phyloP scores from a whole-genome alignment of 1,140 invertebrate species.

The Platorchestia sp. region DNA sequence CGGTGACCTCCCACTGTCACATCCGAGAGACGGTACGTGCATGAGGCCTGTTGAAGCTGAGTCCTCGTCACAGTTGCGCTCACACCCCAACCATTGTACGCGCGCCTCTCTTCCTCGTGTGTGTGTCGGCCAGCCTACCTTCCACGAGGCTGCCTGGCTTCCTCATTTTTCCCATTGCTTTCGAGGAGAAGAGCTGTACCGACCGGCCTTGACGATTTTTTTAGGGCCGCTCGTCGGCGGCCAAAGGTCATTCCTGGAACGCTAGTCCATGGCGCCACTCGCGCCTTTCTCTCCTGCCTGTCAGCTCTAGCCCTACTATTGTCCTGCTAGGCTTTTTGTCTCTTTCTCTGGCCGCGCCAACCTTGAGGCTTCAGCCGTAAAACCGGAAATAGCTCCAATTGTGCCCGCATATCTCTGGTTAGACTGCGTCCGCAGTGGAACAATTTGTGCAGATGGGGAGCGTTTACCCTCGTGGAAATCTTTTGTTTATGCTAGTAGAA shows the following conservation, averaged over 20 bases:
- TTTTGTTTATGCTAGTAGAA: not conserved
- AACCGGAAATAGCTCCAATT: constrained; percentile 30
- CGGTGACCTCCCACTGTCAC: not conserved
- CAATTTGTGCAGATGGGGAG: not conserved
- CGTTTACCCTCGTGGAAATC: not conserved
- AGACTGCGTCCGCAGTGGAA: not conserved
- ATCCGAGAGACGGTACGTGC: not conserved
- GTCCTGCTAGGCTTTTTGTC: constrained; percentile 15
- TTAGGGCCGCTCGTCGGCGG: constrained; percentile 7
- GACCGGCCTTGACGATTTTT: constrained; percentile 42
- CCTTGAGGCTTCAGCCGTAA: constrained; percentile 1
- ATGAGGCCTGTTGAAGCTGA: not conserved
- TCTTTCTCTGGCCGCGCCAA: constrained; percentile 21
- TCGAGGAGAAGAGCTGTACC: constrained; percentile 50
- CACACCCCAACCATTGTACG: constrained; percentile 45
- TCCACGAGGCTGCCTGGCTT: constrained; percentile 38
- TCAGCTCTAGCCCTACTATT: constrained; percentile 7
- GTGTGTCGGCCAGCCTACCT: constrained; percentile 1
- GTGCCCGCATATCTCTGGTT: not conserved
- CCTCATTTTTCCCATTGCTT: constrained; percentile 54
- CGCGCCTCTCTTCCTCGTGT: constrained; percentile 44
- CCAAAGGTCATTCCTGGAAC: constrained; percentile 48
- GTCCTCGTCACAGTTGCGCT: constrained; percentile 4
- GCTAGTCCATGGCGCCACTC: constrained; percentile 42
- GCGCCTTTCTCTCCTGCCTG: constrained; percentile 32